A percentile compares a stretch with the other conserved stretches of the same genome.
Conservation (phyloP, 2,888 invertebrate genomes). For the Lamellibrachia columna region DNA sequence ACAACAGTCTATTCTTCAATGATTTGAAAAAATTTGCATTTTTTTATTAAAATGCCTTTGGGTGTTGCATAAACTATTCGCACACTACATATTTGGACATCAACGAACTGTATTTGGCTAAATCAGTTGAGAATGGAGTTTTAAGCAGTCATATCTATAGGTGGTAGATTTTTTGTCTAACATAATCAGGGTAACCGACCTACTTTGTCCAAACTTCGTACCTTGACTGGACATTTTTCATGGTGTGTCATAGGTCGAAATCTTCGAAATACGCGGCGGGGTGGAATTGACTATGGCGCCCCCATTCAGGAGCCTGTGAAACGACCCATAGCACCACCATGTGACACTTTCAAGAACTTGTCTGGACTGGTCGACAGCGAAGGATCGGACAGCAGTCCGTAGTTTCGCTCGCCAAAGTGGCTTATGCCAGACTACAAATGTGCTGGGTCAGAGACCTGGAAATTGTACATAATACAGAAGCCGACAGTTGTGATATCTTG, state of each 20-base stretch:
- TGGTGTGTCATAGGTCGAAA: background rate
- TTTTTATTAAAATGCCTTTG: too few species aligned
- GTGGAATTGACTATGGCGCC: background rate
- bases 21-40: too few species aligned
- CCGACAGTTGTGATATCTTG: too few species aligned
- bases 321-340: background rate
- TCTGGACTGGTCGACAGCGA: background rate
- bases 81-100: too few species aligned
- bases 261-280: background rate
- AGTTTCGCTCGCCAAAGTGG: background rate
- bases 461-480: background rate
- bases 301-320: background rate
- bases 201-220: background rate
- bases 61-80: too few species aligned
- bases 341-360: constrained; percentile 16
- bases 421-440: background rate
- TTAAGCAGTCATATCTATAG: too few species aligned
- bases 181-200: too few species aligned
- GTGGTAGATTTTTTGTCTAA: too few species aligned
- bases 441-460: background rate
- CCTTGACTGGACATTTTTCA: background rate
- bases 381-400: background rate
- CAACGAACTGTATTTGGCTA: too few species aligned
- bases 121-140: too few species aligned
- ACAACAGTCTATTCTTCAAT: too few species aligned